Base-by-base conservation (phyloP, 2,888 invertebrate species). In the Acrobasis consociella region DNA sequence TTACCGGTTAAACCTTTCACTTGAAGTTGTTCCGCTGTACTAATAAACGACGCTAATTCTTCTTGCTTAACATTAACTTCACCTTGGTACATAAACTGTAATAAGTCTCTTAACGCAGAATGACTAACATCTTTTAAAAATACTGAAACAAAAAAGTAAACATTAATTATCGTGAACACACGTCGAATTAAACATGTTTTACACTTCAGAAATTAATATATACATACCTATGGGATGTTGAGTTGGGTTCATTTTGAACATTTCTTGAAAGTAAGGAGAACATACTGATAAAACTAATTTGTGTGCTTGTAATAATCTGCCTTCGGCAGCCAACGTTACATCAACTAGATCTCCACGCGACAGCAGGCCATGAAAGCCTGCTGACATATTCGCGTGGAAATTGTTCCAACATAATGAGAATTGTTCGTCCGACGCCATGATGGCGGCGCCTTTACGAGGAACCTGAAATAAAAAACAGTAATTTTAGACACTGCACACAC, bases 401-500 rank as follows among this genome's bases (percentile, higher is more conserved):
- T 95, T 95, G 91, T 95, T 95, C 95, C 95, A 95, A 91, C 95
- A 95, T 89, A 95, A 88, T 85, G 95, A 95, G 91, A 95, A 95
- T 84, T 95, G 95, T 91, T 95, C 95, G 93, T 94, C 94, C 92
- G 94, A 94, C 94, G 94, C 94, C 94, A 94, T 94, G 87, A 93
- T 94, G 94, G 92, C 91, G 93, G 83, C 88, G 86, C 80, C 73
- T 69, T 76, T 73, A 72, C 71, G 71, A 72, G 77, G 83, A 82
- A 86, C 91, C 90, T 90, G 82, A 1, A 81, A 86, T 8, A 58
- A 65, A 61, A 50, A 62, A 49, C 52, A 49, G 13, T 13, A 2
- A 46, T 5, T 10, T 42, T n/a, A 2, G 2, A 7, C n/a, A 13
- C 11, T 11, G 2, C 11, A 1, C n/a, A 13, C 7, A 13, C 1